phyloP scores from a whole-genome alignment of 2,888 invertebrate genomes.

The Xylota sylvarum region DNA sequence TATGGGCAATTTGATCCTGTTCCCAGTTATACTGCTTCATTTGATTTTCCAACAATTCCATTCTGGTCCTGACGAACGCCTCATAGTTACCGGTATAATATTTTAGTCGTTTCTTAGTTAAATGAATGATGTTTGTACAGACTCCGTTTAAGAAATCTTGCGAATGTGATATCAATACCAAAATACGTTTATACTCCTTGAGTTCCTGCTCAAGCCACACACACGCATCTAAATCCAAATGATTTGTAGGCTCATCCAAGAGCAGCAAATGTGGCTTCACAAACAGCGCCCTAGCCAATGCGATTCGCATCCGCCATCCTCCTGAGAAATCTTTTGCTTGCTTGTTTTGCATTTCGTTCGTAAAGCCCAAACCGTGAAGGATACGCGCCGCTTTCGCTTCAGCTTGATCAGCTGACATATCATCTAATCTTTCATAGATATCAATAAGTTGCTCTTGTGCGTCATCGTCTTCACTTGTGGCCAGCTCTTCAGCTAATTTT shows the following conservation, averaged over 20 bases:
- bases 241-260: conserved; percentile 99
- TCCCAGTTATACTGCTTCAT: conserved; percentile 99
- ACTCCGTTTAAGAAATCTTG: conserved; percentile 99
- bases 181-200: conserved; percentile 97
- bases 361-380: conserved; percentile 98
- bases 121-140: conserved; percentile 97
- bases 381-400: conserved; percentile 97
- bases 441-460: conserved; percentile 98
- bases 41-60: conserved; percentile 98
- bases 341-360: conserved; percentile 93
- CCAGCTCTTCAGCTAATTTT: conserved; percentile 95
- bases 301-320: conserved; percentile 99
- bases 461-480: conserved; percentile 94
- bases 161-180: conserved; percentile 99
- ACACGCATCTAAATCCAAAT: conserved; percentile 99
- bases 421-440: conserved; percentile 98
- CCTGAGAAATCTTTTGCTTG: conserved; percentile 95
- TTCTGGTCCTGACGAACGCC: conserved; percentile 95
- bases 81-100: conserved; percentile 99
- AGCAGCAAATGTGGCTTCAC: conserved; percentile 98
- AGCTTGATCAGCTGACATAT: conserved; percentile 97
- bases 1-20: conserved; percentile 99
- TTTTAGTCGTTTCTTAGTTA: conserved; percentile 96
- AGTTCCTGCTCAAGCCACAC: conserved; percentile 99
- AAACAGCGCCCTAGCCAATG: conserved; percentile 97